These are phyloP conservation scores for cattle (Bos taurus) DNA, from an alignment of 2,113 vertebrate genomes.

Conservation along the genomic window ARS-UCD2.0 NC_037336.1:88039001-88039500, in stretches of 20 bases:
- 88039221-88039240: not conserved
- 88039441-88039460: not conserved
- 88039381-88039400: not conserved
- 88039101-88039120: no score
- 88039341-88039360: not conserved
- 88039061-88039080: no score
- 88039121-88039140: no score
- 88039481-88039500: not conserved
- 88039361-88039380: not conserved
- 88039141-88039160: no score
- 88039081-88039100: no score
- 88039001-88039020: no score
- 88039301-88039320: not conserved
- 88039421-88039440: not conserved
- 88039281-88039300: not conserved
- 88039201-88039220: no score
- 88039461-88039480: not conserved
- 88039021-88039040: no score
- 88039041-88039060: no score
- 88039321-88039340: not conserved
- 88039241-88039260: not conserved
- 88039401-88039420: conserved; percentile 8
- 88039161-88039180: no score
- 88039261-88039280: not conserved
- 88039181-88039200: no score